These are phyloP conservation scores for Serripes groenlandicus DNA, from an alignment of 2,888 invertebrate species.

Conservation along the genomic window DNA sequence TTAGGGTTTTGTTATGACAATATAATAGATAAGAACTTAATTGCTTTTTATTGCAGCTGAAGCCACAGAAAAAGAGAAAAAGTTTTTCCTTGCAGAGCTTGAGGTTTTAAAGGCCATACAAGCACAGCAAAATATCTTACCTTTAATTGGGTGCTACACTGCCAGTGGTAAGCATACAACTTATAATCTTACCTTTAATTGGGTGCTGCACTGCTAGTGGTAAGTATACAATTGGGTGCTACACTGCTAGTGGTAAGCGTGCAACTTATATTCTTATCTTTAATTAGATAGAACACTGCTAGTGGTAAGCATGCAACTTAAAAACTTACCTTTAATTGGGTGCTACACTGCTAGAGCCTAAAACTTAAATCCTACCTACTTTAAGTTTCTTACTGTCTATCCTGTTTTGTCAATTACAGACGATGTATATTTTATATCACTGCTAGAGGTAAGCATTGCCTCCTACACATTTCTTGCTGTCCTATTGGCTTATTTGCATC, in stretches of 20 bases:
- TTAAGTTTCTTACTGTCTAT: too few relatives aligned
- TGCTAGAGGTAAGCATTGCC: constrained; percentile 75
- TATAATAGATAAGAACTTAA: not conserved
- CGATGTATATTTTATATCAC: constrained; percentile 78
- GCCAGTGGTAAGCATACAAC: constrained; percentile 70
- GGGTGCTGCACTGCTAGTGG: constrained; percentile 82
- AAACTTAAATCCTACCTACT: constrained; percentile 64
- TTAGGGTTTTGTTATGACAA: not conserved
- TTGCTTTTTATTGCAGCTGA: constrained; percentile 71
- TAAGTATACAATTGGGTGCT: constrained; percentile 76
- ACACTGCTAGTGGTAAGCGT: constrained; percentile 78
- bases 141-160: constrained; percentile 82
- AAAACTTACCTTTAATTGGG: constrained; percentile 80
- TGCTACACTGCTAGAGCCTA: constrained; percentile 77
- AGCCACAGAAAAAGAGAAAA: constrained; percentile 79
- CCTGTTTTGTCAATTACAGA: constrained; percentile 80
- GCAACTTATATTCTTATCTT: constrained; percentile 65
- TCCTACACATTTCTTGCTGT: too few relatives aligned
- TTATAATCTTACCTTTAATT: constrained; percentile 75
- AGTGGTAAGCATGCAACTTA: constrained; percentile 73
- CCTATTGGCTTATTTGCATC: too few relatives aligned
- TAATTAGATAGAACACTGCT: constrained; percentile 81
- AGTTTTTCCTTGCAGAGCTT: constrained; percentile 80
- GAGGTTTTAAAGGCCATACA: constrained; percentile 82
- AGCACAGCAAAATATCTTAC: constrained; percentile 79